Evolutionary conservation across 2,888 invertebrate genomes (phyloP), one percentile per base, ranked within the genome.

Genomic region (Nymphalis urticae): DNA sequence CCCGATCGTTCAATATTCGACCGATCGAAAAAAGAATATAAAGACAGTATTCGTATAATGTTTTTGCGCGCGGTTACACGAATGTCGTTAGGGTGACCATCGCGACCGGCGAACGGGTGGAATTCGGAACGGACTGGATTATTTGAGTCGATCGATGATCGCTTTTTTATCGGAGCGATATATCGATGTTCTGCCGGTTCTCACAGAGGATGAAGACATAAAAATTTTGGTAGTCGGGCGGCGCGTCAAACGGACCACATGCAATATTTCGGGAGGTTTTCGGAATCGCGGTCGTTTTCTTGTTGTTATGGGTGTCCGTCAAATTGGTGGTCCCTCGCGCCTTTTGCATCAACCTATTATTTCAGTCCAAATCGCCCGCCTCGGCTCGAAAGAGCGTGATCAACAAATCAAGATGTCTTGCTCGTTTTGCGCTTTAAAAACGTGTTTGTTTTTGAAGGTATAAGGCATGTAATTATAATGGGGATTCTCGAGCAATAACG

Each of bases 161-260:
- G 69, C 73, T 76, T 76, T 82, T 80, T 75, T 72, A 76, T 81
- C 81, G 80, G 80, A 76, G 5, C 79, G 75, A 75, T 80, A 85
- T 81, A 80, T 83, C 82, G 81, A 79, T 75, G 80, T 80, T 81
- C 74, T 74, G 73, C 73, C 79, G 80, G 82, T 88, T 90, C 90
- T 87, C 90, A 87, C 87, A 82, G 85, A 77, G 78, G 84, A 92
- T 92, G 89, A 92, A 92, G 92, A 92, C 92, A 90, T 92, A 92
- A 91, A 90, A 88, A 88, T 90, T 87, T 88, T 83, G 84, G 83
- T 79, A 82, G 81, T 79, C 79, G 77, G 72, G 86, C 90, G 92
- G 91, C 85, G 83, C 84, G 83, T 89, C 90, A 88, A 91, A 90
- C 71, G 77, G 88, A 88, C 91, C 91, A 88, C 92, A 90, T 89